A percentile compares a stretch with the other conserved stretches of the same genome.
Evolutionary conservation across 2,113 vertebrate species (phyloP).

Genomic region (Pteronura brasiliensis): DNA sequence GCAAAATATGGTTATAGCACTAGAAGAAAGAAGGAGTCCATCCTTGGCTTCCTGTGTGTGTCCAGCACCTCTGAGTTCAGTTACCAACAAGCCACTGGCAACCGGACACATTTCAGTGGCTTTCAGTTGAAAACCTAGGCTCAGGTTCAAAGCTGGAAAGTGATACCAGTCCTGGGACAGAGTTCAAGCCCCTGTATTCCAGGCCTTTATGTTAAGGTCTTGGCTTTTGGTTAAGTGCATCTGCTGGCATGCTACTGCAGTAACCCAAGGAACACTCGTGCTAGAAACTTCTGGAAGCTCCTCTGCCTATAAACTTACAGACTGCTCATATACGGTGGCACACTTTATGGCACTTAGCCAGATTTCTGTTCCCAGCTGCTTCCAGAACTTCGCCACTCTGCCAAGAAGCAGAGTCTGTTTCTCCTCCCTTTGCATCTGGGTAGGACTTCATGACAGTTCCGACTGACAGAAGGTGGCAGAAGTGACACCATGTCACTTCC

Average conservation of each 20-base stretch:
- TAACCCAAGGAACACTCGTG: neutral
- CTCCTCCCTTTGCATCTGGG: neutral
- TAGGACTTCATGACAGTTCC: neutral
- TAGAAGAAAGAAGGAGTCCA: neutral
- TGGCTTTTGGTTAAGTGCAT: neutral
- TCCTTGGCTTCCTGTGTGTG: neutral
- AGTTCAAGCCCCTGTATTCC: neutral
- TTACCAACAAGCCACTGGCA: neutral
- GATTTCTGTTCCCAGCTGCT: neutral
- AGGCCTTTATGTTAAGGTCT: neutral
- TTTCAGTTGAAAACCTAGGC: neutral
- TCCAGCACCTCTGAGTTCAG: neutral
- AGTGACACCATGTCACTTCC: neutral
- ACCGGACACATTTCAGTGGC: neutral
- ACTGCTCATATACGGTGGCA: neutral
- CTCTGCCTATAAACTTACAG: neutral
- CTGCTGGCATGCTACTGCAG: neutral
- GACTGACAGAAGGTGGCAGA: neutral
- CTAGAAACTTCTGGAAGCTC: neutral
- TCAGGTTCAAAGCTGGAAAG: conserved; percentile 17
- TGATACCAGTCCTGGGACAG: neutral
- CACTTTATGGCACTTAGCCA: neutral
- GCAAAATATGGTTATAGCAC: neutral
- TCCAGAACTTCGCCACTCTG: neutral
- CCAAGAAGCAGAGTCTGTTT: neutral